Percentiles rank a stretch among this genome's conserved stretches.
phyloP scores from a whole-genome alignment of 2,113 vertebrate genomes.

The Charadrius vociferus region DNA sequence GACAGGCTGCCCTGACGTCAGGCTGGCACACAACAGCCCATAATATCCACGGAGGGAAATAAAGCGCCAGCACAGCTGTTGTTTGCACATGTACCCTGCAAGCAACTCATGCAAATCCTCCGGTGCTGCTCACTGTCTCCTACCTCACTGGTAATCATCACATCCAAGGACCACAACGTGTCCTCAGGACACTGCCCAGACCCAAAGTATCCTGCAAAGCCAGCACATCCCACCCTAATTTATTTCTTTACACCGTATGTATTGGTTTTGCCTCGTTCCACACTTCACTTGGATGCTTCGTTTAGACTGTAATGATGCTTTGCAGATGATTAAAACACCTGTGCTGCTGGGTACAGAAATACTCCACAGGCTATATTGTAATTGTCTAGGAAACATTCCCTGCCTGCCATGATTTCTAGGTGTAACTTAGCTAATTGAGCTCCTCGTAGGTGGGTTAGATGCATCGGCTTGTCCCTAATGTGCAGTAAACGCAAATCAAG shows the following conservation, averaged over 20 bases:
- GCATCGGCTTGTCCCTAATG: background rate
- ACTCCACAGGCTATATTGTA: background rate
- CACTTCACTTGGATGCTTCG: background rate
- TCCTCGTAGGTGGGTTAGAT: background rate
- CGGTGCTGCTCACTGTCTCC: background rate
- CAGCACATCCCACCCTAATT: background rate
- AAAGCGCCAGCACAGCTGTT: background rate
- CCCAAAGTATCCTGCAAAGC: background rate
- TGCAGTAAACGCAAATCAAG: background rate
- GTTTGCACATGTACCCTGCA: background rate
- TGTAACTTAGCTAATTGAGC: background rate
- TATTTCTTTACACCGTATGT: fast-evolving
- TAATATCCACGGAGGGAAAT: background rate
- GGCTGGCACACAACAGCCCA: background rate
- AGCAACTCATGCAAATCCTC: background rate
- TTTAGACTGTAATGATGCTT: background rate
- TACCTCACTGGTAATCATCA: background rate
- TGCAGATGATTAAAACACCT: background rate
- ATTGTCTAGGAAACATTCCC: background rate
- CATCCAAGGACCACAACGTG: background rate
- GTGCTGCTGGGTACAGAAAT: background rate
- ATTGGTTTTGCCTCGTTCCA: background rate
- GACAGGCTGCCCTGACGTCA: background rate
- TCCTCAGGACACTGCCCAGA: fast-evolving
- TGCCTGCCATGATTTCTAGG: background rate